Conservation (phyloP, 2,797 vertebrate genomes). For the Mallotus villosus region DNA sequence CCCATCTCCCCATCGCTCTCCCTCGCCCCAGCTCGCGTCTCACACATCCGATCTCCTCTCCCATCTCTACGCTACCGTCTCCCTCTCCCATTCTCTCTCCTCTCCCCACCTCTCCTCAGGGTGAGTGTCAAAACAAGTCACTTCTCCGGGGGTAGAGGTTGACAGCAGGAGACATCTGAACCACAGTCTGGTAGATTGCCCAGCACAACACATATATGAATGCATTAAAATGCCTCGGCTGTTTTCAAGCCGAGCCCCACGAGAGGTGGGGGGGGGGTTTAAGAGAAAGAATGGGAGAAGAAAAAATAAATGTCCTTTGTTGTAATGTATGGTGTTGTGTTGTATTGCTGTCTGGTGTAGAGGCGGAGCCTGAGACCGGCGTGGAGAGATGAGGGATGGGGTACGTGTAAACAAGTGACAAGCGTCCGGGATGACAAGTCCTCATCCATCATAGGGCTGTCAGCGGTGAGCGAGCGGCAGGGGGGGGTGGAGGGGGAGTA, state of each 20-base stretch:
- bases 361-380: conserved; percentile 69
- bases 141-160: conserved; percentile 69
- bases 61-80: not conserved
- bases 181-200: conserved; percentile 66
- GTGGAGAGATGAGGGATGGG: conserved; percentile 78
- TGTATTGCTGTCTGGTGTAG: conserved; percentile 60
- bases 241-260: conserved; percentile 54
- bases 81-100: not conserved
- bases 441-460: too few species aligned
- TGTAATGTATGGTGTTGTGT: conserved; percentile 74
- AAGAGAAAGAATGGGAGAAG: conserved; percentile 27
- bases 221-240: conserved; percentile 76
- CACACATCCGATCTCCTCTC: conserved; percentile 13
- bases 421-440: not conserved
- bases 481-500: too few species aligned
- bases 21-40: too few species aligned
- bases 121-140: conserved; percentile 71
- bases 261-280: conserved; percentile 53
- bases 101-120: conserved; percentile 51
- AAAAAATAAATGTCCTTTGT: conserved; percentile 34
- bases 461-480: too few species aligned
- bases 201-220: conserved; percentile 76
- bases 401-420: conserved; percentile 3
- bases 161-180: conserved; percentile 64
- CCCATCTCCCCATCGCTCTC: too few species aligned